Conservation (phyloP, 2,888 invertebrate genomes). For the Mayetiola destructor region DNA sequence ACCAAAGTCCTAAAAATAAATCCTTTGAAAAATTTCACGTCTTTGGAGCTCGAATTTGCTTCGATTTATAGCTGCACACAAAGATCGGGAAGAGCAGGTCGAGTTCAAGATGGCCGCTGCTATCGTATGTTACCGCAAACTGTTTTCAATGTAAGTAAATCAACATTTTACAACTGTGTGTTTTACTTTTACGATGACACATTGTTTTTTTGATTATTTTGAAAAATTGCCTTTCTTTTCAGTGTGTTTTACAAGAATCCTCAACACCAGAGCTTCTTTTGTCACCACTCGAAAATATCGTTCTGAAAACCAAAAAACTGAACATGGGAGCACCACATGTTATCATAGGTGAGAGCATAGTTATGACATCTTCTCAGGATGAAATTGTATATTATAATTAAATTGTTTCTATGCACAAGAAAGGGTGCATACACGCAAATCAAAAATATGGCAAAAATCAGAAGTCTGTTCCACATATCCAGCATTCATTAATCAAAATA, state of each 20-base stretch:
- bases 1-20: constrained; percentile 71
- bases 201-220: no score
- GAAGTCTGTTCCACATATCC: no score
- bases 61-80: constrained; percentile 80
- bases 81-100: constrained; percentile 74
- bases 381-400: no score
- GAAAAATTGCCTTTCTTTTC: background rate
- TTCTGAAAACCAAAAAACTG: constrained; percentile 67
- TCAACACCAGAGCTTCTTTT: constrained; percentile 61
- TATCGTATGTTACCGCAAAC: constrained; percentile 50
- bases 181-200: no score
- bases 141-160: background rate
- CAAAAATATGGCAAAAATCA: no score
- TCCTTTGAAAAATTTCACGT: constrained; percentile 46
- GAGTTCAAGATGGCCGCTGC: constrained; percentile 67
- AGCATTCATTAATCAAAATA: no score
- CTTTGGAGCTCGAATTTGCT: constrained; percentile 72
- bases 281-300: constrained; percentile 64
- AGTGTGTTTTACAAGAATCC: constrained; percentile 37
- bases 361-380: no score
- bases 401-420: no score
- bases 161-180: background rate
- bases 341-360: no score
- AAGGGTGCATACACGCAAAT: no score
- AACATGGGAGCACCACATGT: constrained; percentile 67